Evolutionary conservation across 2,888 invertebrate species (phyloP), one percentile per base, ranked within the genome.

Genomic region (Anodontia alba): DNA sequence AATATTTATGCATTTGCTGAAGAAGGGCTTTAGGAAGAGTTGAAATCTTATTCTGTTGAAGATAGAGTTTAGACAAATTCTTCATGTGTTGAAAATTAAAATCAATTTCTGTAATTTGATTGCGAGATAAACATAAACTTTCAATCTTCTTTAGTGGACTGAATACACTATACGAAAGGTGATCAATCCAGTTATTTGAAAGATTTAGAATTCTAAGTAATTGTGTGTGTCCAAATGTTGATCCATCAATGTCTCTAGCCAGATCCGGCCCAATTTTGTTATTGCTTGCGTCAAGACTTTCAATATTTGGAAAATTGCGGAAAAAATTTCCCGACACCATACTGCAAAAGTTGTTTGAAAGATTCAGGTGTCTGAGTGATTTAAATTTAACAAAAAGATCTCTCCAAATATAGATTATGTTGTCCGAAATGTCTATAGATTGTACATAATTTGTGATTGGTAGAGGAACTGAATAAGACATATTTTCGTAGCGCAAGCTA

Each of bases 301-400:
- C 67, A 0, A 84, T 12, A 8, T 33, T 46, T 20, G 15, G 8
- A 31, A 70, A 15, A 10, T 10, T 29, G 5, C 20, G 15, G 57
- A 81, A 78, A 42, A 73, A 66, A 0, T 46, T 20, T 43, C 29
- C 7, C 26, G 49, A 10, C 38, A 78, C 67, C 5, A n/a, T 7
- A 17, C 69, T 51, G 31, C 75, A 73, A 38, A 70, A 78, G 33
- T 78, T 78, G 26, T 43, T 42, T 43, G 83, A 84, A 10, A 84
- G n/a, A 62, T 80, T 54, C n/a, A 80, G 7, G 17, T 68, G 29
- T 49, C 46, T 72, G n/a, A 83, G 36, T 1, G 66, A 36, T 12
- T 67, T 49, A 36, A 80, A 68, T 8, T 57, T 57, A 17, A 71
- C 68, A 31, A 76, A 31, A 0, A 73, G 57, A 20, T 80, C 83